Conservation (phyloP, 2,113 vertebrate species). For the Misgurnus mizolepis region DNA sequence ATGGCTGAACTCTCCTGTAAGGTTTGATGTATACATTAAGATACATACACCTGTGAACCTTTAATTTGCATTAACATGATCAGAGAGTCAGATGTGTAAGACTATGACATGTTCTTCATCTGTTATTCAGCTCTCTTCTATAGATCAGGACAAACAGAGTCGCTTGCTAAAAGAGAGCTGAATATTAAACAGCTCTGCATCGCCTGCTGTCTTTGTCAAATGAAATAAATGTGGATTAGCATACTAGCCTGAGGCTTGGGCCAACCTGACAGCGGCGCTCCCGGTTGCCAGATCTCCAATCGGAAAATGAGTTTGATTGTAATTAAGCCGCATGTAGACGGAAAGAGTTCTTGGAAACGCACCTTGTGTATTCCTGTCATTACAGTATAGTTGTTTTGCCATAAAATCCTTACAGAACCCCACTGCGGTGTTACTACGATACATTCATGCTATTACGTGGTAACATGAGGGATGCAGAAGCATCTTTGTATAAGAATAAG, state of each 20-base stretch:
- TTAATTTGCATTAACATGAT: conserved; percentile 34
- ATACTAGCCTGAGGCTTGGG: conserved; percentile 43
- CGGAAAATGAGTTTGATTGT: conserved; percentile 25
- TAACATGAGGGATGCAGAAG: too few relatives aligned
- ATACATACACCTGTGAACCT: conserved; percentile 24
- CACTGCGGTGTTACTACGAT: neutral
- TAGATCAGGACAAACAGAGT: conserved; percentile 70
- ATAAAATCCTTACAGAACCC: too few relatives aligned
- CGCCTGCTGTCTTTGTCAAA: conserved; percentile 67
- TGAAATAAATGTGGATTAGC: conserved; percentile 66
- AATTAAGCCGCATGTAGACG: conserved; percentile 17
- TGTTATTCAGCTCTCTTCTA: conserved; percentile 53
- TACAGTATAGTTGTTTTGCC: neutral
- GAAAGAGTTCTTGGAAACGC: conserved; percentile 19
- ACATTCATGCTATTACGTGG: too few relatives aligned
- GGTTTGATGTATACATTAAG: too few relatives aligned
- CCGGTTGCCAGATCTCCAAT: neutral
- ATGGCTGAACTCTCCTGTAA: too few relatives aligned
- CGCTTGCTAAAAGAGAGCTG: conserved; percentile 63
- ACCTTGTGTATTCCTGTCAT: conserved; percentile 6
- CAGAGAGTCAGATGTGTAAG: conserved; percentile 55
- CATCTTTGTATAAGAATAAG: too few relatives aligned
- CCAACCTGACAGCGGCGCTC: neutral
- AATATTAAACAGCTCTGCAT: conserved; percentile 66
- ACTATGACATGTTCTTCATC: conserved; percentile 19